phyloP scores from a whole-genome alignment of 2,888 invertebrate genomes.

The Nesidiocoris tenuis region DNA sequence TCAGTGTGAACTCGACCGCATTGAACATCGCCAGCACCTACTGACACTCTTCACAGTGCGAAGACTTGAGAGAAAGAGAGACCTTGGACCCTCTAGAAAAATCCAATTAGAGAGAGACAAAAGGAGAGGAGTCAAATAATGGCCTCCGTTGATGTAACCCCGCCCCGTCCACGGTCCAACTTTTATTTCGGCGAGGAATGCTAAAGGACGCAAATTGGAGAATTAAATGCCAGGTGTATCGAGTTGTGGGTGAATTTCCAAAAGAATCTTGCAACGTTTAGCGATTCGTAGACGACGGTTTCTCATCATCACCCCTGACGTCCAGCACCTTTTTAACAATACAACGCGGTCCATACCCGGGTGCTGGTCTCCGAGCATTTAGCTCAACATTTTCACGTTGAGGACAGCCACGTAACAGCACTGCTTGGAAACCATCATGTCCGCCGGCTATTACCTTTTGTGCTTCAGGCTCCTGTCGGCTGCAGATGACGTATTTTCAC shows the following conservation, averaged over 20 bases:
- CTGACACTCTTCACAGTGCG: not conserved
- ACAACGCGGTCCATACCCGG: not conserved
- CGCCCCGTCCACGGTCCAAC: not conserved
- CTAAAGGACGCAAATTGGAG: not conserved
- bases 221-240: too few relatives aligned
- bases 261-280: not conserved
- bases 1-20: too few relatives aligned
- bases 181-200: not conserved
- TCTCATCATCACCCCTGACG: not conserved
- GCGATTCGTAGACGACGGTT: not conserved
- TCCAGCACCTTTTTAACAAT: not conserved
- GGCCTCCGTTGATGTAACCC: slow-evolving; percentile 16
- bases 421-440: not conserved
- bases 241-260: too few relatives aligned
- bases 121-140: slow-evolving; percentile 17
- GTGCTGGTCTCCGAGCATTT: not conserved
- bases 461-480: too few relatives aligned
- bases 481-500: not conserved
- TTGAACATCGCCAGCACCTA: too few relatives aligned
- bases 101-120: slow-evolving; percentile 30
- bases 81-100: slow-evolving; percentile 12
- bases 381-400: not conserved
- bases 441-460: not conserved
- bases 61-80: not conserved
- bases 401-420: not conserved